phyloP scores from a whole-genome alignment of 2,113 vertebrate species.

The Pan troglodytes region DNA sequence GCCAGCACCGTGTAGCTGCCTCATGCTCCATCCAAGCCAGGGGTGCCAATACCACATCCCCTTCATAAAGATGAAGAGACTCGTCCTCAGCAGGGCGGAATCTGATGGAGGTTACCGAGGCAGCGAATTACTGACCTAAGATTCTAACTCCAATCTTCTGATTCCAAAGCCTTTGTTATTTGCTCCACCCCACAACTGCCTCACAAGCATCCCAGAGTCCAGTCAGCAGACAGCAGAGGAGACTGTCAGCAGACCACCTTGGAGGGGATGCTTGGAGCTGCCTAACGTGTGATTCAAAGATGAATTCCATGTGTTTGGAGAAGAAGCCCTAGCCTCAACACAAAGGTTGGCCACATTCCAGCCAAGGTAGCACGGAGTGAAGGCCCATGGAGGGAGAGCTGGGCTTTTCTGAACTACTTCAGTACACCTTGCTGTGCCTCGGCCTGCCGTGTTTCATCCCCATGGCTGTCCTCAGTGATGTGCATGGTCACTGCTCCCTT shows the following conservation, averaged over 20 bases:
- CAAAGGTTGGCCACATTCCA: not conserved
- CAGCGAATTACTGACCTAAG: not conserved
- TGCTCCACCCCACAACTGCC: no score
- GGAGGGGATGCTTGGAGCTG: not conserved
- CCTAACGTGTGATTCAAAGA: not conserved
- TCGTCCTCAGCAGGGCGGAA: fast-evolving
- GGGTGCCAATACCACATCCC: no score
- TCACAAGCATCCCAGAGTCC: no score
- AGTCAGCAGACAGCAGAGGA: not conserved
- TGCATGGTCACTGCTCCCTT: not conserved
- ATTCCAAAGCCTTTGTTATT: not conserved
- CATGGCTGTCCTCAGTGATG: not conserved
- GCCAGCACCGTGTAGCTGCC: no score
- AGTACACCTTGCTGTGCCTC: not conserved
- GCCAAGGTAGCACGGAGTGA: not conserved
- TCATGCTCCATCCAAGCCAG: no score
- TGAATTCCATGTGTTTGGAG: not conserved
- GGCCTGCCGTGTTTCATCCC: not conserved
- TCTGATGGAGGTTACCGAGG: not conserved
- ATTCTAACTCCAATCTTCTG: not conserved
- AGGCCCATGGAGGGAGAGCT: not conserved
- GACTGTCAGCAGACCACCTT: not conserved
- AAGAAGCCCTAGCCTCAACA: not conserved
- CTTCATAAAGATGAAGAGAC: not conserved
- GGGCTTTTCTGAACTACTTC: not conserved